Evolutionary conservation across 2,888 invertebrate genomes (phyloP).

Genomic region (Charanyca ferruginea): DNA sequence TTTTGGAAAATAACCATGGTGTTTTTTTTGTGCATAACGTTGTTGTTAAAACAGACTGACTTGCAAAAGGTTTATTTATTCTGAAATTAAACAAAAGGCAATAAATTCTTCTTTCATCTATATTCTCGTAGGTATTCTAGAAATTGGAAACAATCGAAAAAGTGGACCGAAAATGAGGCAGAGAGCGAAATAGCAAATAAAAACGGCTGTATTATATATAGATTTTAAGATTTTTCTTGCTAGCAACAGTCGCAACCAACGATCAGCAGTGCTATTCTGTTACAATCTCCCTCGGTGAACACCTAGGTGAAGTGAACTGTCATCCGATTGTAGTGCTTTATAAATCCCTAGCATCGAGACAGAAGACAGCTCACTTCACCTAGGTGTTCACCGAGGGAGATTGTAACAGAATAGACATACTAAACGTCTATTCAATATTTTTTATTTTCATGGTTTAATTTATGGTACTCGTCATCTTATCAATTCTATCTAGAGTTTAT

Average conservation of each 20-base stretch:
- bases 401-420: too few species aligned
- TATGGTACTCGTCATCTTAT: neutral
- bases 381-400: too few species aligned
- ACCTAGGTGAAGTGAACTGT: too few species aligned
- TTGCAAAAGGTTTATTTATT: conserved; percentile 37
- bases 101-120: conserved; percentile 14
- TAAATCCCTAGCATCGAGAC: too few species aligned
- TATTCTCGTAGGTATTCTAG: conserved; percentile 37
- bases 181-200: conserved; percentile 20
- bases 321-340: too few species aligned
- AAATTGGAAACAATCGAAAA: conserved; percentile 28
- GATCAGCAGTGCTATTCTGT: too few species aligned
- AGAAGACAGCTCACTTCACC: too few species aligned
- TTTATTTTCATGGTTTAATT: neutral
- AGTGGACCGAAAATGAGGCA: neutral
- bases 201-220: conserved; percentile 25
- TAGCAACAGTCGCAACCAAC: too few species aligned
- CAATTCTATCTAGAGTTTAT: neutral
- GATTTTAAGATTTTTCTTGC: neutral
- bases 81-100: conserved; percentile 24
- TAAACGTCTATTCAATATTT: too few species aligned
- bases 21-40: conserved; percentile 18
- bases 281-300: too few species aligned
- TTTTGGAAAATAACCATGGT: neutral
- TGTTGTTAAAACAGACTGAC: conserved; percentile 12